Evolutionary conservation across 2,888 invertebrate genomes (phyloP).

Genomic region (Calliphora vomitoria): DNA sequence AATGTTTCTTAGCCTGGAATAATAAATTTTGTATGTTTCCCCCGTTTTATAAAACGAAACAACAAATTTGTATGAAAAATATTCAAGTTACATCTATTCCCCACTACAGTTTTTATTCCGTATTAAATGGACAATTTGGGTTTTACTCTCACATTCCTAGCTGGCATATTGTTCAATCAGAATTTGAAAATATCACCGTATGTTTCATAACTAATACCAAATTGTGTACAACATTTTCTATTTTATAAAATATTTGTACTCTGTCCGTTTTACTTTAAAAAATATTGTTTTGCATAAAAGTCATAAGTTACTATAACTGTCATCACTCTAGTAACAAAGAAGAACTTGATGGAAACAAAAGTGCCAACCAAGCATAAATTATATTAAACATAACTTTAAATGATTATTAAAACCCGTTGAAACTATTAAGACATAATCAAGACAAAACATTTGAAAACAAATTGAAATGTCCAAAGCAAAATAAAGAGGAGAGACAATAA

Average conservation of each 20-base stretch:
- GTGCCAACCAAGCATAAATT: slow-evolving; percentile 32
- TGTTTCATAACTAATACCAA: no score
- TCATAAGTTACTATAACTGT: slow-evolving; percentile 78
- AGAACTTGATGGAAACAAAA: slow-evolving; percentile 33
- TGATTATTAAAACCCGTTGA: background rate
- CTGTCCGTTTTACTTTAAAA: background rate
- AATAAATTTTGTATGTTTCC: no score
- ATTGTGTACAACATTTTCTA: background rate
- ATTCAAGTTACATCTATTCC: no score
- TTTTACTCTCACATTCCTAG: no score
- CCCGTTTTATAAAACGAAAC: no score
- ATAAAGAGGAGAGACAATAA: slow-evolving; percentile 1
- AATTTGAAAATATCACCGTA: no score
- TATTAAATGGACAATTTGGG: no score
- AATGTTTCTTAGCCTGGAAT: no score
- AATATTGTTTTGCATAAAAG: slow-evolving; percentile 74
- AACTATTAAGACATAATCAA: slow-evolving; percentile 56
- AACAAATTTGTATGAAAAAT: no score
- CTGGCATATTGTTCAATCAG: no score
- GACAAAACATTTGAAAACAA: slow-evolving; percentile 58
- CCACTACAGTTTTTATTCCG: no score
- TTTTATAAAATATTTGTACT: background rate
- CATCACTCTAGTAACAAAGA: slow-evolving; percentile 78
- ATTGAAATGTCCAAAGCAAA: slow-evolving; percentile 40
- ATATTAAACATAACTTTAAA: slow-evolving; percentile 19